phyloP scores from a whole-genome alignment of 1,140 invertebrate species.

The Antheraea pernyi region DNA sequence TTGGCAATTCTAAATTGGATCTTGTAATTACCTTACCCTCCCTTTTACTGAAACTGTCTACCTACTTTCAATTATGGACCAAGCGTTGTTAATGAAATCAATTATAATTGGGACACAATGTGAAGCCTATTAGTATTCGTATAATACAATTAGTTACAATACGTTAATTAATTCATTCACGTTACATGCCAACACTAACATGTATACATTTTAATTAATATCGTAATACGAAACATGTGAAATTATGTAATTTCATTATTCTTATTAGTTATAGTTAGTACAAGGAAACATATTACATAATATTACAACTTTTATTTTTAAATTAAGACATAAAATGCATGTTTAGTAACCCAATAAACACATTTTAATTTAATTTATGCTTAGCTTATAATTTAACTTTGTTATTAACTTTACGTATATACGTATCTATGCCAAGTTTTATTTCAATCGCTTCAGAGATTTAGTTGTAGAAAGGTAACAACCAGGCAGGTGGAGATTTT shows the following conservation, averaged over 20 bases:
- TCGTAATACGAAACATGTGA: background rate
- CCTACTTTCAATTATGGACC: constrained; percentile 76
- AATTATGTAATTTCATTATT: background rate
- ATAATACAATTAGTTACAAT: constrained; percentile 43
- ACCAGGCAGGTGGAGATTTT: too few relatives aligned
- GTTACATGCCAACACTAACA: constrained; percentile 19
- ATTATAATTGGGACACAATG: constrained; percentile 74
- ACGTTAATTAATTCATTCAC: constrained; percentile 43
- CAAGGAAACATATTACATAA: too few relatives aligned
- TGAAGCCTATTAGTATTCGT: constrained; percentile 46
- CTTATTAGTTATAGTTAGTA: background rate
- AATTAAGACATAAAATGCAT: too few relatives aligned
- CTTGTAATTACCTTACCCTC: constrained; percentile 78
- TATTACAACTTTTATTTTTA: too few relatives aligned
- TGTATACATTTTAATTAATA: background rate
- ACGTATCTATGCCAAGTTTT: too few relatives aligned
- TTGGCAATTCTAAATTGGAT: constrained; percentile 79
- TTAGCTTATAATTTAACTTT: too few relatives aligned
- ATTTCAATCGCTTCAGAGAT: too few relatives aligned
- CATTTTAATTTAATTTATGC: too few relatives aligned
- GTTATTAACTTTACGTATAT: too few relatives aligned
- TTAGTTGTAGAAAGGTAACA: too few relatives aligned
- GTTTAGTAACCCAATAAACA: too few relatives aligned
- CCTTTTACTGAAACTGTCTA: constrained; percentile 73
- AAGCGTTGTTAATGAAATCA: constrained; percentile 74